These are phyloP conservation scores for Drosophila siamana DNA, from an alignment of 2,888 invertebrate genomes.

Conservation along the genomic window DNA sequence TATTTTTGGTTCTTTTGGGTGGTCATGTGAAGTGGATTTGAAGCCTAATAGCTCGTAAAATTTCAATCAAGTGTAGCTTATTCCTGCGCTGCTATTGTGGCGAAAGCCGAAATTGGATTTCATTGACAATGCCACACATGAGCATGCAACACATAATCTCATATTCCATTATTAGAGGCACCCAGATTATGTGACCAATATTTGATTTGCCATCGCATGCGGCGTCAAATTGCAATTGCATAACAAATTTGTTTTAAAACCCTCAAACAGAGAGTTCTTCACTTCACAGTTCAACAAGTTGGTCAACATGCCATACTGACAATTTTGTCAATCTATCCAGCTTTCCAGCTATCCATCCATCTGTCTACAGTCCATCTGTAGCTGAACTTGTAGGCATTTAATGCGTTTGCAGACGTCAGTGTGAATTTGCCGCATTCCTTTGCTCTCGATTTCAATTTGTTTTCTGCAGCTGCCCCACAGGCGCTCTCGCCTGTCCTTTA, in stretches of 20 bases:
- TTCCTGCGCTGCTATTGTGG: not conserved
- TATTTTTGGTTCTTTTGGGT: slow-evolving; percentile 1
- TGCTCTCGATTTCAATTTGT: slow-evolving; percentile 24
- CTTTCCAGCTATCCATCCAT: not conserved
- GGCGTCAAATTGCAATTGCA: slow-evolving; percentile 19
- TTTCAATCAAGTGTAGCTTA: slow-evolving; percentile 40
- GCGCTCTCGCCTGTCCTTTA: not conserved
- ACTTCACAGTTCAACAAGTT: slow-evolving; percentile 15
- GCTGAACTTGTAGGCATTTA: slow-evolving; percentile 11
- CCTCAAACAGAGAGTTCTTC: not conserved
- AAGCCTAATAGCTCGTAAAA: slow-evolving; percentile 47
- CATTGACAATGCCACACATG: not conserved
- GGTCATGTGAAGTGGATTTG: slow-evolving; percentile 41
- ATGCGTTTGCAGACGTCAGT: slow-evolving; percentile 1
- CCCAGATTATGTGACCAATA: slow-evolving; percentile 1
- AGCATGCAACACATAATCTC: not conserved
- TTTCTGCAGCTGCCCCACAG: slow-evolving; percentile 7
- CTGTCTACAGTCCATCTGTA: not conserved
- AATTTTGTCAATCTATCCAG: not conserved
- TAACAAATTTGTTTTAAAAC: slow-evolving; percentile 1
- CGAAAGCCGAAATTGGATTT: not conserved
- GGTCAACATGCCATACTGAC: not conserved
- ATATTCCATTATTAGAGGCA: slow-evolving; percentile 13
- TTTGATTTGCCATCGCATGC: slow-evolving; percentile 1
- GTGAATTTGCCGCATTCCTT: not conserved